Percentiles rank a stretch among this genome's conserved stretches.
Conservation (phyloP, 2,888 invertebrate species). For the Galerucella calmariensis region DNA sequence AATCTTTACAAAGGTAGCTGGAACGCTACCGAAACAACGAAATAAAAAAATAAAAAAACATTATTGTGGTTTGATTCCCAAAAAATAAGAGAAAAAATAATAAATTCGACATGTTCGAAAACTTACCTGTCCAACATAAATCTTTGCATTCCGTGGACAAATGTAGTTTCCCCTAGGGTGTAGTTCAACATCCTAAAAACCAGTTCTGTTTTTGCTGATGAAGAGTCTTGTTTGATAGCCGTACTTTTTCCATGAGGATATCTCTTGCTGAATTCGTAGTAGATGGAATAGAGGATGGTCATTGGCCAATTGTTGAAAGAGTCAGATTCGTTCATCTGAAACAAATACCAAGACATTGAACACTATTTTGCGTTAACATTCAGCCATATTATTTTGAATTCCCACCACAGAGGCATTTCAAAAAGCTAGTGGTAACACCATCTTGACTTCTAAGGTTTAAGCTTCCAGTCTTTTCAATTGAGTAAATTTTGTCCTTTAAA, state of each 20-base stretch:
- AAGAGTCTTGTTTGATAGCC: conserved; percentile 79
- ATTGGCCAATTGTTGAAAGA: conserved; percentile 85
- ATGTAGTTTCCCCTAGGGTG: conserved; percentile 81
- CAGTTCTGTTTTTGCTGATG: conserved; percentile 79
- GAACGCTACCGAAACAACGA: too few relatives aligned
- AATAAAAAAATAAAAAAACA: too few relatives aligned
- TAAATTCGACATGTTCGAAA: neutral
- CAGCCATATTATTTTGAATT: too few relatives aligned
- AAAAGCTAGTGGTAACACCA: too few relatives aligned
- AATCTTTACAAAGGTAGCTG: too few relatives aligned
- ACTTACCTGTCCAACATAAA: conserved; percentile 74
- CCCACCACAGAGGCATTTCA: too few relatives aligned
- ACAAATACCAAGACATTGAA: conserved; percentile 6
- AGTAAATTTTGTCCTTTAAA: too few relatives aligned
- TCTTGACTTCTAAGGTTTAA: too few relatives aligned
- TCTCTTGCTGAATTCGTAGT: conserved; percentile 83
- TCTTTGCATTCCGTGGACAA: conserved; percentile 77
- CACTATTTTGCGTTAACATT: too few relatives aligned
- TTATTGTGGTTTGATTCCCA: too few relatives aligned
- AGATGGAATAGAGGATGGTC: conserved; percentile 80
- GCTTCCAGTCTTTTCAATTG: too few relatives aligned
- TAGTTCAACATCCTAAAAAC: conserved; percentile 91
- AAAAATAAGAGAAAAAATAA: too few relatives aligned
- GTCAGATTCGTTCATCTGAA: conserved; percentile 76
- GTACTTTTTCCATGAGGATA: conserved; percentile 83